Evolutionary conservation across 2,113 vertebrate genomes (phyloP), one percentile per base, ranked within the genome.

Genomic region (Coturnix japonica): DNA sequence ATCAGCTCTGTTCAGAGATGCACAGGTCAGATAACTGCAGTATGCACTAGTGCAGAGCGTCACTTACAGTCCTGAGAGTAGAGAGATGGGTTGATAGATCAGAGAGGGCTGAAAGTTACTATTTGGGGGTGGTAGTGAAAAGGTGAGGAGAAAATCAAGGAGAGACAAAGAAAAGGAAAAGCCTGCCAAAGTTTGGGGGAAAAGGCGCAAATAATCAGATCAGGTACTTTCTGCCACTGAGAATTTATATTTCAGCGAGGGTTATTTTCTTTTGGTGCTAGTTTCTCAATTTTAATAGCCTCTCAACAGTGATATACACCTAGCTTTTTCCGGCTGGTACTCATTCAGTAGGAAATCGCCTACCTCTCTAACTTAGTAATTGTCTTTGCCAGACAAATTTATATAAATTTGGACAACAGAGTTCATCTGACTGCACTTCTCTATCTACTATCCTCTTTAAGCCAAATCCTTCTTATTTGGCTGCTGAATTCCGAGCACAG

Each of bases 121-220:
- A 47, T 1, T 0, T 0, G 8, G 5, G 26, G 9, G 6, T 31
- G 12, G 25, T 18, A 56, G 30, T 56, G 30, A 56, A 56, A 31
- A 49, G 4, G 4, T 9, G 15, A 65, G 63, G 21, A 11, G 7
- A 4, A 20, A 31, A 33, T 35, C 35, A 20, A 66, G 3, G 21
- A 71, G 28, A 83, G 21, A 46, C 9, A 60, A 64, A 33, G 14
- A 37, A 59, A 77, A 59, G 22, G n/a, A 57, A 39, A 6, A 60
- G 22, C 25, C 56, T 88, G 33, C 5, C 20, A 20, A 37, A 33
- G 49, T 43, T 66, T 13, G 18, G 8, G 7, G 11, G 11, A 41
- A 75, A 65, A 25, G 16, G 6, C 44, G 43, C 16, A 44, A 82
- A 49, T 37, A 61, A 47, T 35, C 53, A 79, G 18, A 92, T n/a